Percentiles rank a stretch among this genome's conserved stretches.
Evolutionary conservation across 2,113 vertebrate genomes (phyloP).

Genomic region (Corydoras maculifer): DNA sequence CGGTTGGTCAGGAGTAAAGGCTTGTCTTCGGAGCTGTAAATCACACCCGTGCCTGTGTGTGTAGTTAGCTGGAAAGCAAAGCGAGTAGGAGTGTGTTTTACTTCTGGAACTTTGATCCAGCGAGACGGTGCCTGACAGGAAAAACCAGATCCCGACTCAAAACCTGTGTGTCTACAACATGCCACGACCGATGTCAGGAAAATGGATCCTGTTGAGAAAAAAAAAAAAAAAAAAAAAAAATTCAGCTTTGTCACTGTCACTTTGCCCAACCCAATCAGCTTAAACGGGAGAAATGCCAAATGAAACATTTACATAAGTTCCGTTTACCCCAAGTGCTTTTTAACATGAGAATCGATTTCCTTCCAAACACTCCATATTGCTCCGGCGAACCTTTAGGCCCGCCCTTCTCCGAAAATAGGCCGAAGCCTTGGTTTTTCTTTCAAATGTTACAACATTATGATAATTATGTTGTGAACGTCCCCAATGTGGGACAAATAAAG

Average conservation of each 20-base stretch:
- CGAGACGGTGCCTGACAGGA: constrained; percentile 56
- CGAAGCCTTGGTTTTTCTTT: background rate
- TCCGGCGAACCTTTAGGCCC: background rate
- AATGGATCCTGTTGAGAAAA: constrained; percentile 33
- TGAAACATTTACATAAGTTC: background rate
- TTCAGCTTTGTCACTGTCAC: background rate
- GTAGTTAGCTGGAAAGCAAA: constrained; percentile 1
- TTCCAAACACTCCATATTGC: background rate
- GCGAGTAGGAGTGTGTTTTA: constrained; percentile 35
- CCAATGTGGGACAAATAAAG: too few relatives aligned
- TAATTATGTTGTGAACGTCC: too few relatives aligned
- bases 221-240: background rate
- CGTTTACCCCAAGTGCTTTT: background rate
- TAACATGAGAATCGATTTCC: background rate
- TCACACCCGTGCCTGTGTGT: background rate
- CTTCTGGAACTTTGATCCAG: constrained; percentile 37
- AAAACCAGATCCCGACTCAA: constrained; percentile 59
- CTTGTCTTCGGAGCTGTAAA: too few relatives aligned
- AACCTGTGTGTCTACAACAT: constrained; percentile 45
- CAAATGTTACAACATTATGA: background rate
- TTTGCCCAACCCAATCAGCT: constrained; percentile 16
- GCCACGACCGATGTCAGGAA: constrained; percentile 44
- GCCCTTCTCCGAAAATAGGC: background rate
- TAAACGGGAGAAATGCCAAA: background rate
- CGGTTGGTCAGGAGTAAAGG: too few relatives aligned